Percentiles rank a stretch among this genome's conserved stretches.
Evolutionary conservation across 2,113 vertebrate species (phyloP).

Genomic region (Catagonus wagneri): DNA sequence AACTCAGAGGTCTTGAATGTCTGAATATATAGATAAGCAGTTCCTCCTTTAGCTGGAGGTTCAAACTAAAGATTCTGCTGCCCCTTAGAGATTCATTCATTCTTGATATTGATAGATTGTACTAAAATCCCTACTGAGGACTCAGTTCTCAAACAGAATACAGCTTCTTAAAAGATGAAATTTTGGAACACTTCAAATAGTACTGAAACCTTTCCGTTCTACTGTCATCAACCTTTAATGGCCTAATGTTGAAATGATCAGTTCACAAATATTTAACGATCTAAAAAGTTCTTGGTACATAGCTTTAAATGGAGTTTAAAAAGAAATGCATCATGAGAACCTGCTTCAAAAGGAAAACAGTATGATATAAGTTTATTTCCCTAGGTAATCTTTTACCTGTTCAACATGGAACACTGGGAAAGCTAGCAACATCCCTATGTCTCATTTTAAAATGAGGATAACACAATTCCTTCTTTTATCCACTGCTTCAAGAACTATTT

Average conservation of each 20-base stretch:
- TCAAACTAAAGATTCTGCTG: background rate
- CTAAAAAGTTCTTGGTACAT: too few relatives aligned
- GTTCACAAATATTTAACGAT: background rate
- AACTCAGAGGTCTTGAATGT: background rate
- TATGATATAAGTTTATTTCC: background rate
- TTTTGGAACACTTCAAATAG: background rate
- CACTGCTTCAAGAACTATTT: background rate
- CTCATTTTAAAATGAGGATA: background rate
- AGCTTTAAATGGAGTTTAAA: background rate
- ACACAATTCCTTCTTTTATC: background rate
- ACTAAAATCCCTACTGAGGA: background rate
- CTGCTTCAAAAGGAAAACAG: background rate
- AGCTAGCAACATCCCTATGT: background rate
- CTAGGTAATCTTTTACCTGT: background rate
- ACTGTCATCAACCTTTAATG: background rate
- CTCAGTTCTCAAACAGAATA: background rate
- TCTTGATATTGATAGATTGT: background rate
- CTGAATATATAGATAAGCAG: background rate
- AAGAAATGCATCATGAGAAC: background rate
- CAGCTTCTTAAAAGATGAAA: background rate
- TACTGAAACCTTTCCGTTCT: background rate
- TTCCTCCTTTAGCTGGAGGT: background rate
- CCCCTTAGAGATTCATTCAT: background rate
- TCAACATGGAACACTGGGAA: background rate
- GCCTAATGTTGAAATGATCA: background rate